phyloP scores from a whole-genome alignment of 2,113 vertebrate genomes.

The Poeciliopsis prolifica region DNA sequence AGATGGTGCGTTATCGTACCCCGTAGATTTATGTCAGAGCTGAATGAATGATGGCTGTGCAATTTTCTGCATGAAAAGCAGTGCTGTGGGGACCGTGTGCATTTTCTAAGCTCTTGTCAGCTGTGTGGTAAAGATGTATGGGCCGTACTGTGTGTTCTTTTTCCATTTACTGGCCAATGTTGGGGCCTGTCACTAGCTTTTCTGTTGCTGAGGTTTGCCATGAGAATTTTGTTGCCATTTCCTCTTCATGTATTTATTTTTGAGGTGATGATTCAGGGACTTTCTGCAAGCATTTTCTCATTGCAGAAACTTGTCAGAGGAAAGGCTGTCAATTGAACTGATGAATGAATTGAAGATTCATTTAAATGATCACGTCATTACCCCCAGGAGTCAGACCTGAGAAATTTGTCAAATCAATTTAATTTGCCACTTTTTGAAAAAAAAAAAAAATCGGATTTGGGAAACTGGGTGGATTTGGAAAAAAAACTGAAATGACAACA shows the following conservation, averaged over 20 bases:
- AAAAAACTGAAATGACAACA: neutral
- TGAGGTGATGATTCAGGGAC: constrained; percentile 16
- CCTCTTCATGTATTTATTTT: neutral
- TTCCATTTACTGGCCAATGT: constrained; percentile 44
- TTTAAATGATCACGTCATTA: constrained; percentile 40
- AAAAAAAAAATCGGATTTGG: constrained; percentile 10
- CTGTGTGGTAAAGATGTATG: constrained; percentile 60
- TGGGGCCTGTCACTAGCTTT: constrained; percentile 48
- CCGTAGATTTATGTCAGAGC: constrained; percentile 68
- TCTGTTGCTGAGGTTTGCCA: constrained; percentile 33
- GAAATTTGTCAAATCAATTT: constrained; percentile 35
- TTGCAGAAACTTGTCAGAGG: neutral
- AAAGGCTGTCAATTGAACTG: constrained; percentile 41
- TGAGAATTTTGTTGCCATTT: constrained; percentile 8
- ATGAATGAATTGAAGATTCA: constrained; percentile 31
- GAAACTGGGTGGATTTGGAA: neutral
- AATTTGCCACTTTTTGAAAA: constrained; percentile 15
- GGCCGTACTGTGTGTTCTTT: constrained; percentile 42
- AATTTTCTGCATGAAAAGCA: constrained; percentile 78
- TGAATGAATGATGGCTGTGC: constrained; percentile 78
- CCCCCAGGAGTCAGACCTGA: constrained; percentile 17
- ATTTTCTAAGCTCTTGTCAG: constrained; percentile 74
- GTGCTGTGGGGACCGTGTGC: constrained; percentile 51
- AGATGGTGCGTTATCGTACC: constrained; percentile 50
- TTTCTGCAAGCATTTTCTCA: neutral